Conservation (phyloP, 2,113 vertebrate genomes). For the Leptodactylus fuscus region DNA sequence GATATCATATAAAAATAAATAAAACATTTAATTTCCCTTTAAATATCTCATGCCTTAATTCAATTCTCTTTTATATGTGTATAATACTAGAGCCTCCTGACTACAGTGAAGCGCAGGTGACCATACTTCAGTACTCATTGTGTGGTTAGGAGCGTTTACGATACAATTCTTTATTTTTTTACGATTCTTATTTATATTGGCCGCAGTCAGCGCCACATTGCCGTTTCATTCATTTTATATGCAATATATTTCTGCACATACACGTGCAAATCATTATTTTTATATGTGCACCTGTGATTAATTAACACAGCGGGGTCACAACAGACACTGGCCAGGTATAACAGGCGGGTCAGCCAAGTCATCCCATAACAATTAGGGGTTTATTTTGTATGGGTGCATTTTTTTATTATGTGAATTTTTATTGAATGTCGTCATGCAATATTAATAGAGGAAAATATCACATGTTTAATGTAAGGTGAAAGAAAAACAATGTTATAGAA, state of each 20-base stretch:
- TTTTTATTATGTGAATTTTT: not conserved
- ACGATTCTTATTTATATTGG: constrained; percentile 1
- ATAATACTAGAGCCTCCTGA: not conserved
- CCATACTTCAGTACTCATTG: not conserved
- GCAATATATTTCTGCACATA: not conserved
- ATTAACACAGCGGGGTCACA: not conserved
- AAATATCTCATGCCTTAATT: not conserved
- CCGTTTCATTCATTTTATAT: not conserved
- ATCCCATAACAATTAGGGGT: not conserved
- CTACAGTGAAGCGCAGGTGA: not conserved
- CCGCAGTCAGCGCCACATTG: not conserved
- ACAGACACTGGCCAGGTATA: not conserved
- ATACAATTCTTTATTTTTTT: not conserved
- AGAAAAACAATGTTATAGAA: not conserved
- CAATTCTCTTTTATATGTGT: not conserved
- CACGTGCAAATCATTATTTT: constrained; percentile 7
- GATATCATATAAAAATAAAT: no score
- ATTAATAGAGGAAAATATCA: not conserved
- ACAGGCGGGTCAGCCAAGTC: not conserved
- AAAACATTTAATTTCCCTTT: not conserved
- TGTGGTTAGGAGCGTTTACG: constrained; percentile 7
- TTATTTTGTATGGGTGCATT: not conserved
- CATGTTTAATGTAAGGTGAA: not conserved
- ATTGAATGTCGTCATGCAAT: not conserved
- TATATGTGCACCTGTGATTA: constrained; percentile 15